A percentile compares a stretch with the other conserved stretches of the same genome.
phyloP scores from a whole-genome alignment of 2,113 vertebrate species.

The Pampusana beccarii region DNA sequence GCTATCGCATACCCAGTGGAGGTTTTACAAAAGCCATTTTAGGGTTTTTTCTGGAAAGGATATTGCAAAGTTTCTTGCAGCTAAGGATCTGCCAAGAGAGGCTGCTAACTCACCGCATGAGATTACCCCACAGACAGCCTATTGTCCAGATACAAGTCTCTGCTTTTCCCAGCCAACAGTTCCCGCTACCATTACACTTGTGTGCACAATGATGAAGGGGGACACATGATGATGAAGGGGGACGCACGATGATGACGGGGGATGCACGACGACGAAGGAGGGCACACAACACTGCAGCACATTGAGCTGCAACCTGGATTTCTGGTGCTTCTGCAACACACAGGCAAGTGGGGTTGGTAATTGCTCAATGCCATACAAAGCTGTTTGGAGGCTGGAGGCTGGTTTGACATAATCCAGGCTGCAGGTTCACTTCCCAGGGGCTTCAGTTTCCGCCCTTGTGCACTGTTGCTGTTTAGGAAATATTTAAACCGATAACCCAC shows the following conservation, averaged over 20 bases:
- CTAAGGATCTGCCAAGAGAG: background rate
- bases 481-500: background rate
- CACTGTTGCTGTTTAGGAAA: background rate
- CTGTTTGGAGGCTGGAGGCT: background rate
- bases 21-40: background rate
- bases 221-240: too few relatives aligned
- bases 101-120: background rate
- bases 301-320: background rate
- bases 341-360: background rate
- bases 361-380: accelerated
- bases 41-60: background rate
- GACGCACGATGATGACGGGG: too few relatives aligned
- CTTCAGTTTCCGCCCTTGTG: background rate
- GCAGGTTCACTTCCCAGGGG: background rate
- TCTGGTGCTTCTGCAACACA: background rate
- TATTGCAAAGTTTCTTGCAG: background rate
- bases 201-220: accelerated
- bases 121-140: accelerated
- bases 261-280: background rate
- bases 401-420: background rate
- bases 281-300: background rate
- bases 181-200: accelerated
- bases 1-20: background rate
- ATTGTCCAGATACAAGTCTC: accelerated
- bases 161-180: background rate